Evolutionary conservation across 2,113 vertebrate genomes (phyloP), one percentile per base, ranked within the genome.

Genomic region (Eptesicus fuscus): DNA sequence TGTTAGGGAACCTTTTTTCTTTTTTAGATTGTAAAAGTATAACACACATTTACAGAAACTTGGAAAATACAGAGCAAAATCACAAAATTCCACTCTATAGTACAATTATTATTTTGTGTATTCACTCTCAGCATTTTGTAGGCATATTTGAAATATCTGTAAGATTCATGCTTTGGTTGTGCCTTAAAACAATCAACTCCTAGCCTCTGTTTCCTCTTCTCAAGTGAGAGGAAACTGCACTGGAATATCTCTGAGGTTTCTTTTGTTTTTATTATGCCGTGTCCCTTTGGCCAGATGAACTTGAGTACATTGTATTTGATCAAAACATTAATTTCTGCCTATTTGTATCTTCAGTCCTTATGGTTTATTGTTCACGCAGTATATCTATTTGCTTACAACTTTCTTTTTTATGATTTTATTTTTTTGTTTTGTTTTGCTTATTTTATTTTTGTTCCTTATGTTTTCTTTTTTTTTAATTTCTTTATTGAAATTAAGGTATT

Each of bases 61-160:
- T 88, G 20, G 42, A 79, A 56, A 70, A 94, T 61, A 61, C 7
- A 82, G 44, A 59, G 80, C 2, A 53, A 85, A 86, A 35, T 80
- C 9, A 67, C 44, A 67, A 28, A 86, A 76, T 35, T 53, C 7
- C 40, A 20, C n/a, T 79, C 16, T 10, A 5, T 37, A 30, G 42
- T 63, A n/a, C 37, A 76, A 51, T 83, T 78, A 47, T 63, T 69
- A 56, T 47, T 82, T 90, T 87, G 40, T 74, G 8, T 65, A 9
- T 51, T 78, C 42, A 13, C 17, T 71, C 13, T 70, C 20, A 42
- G 25, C 10, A 88, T 53, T 90, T 88, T 90, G 7, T 9, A 77
- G 76, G 44, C 44, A 82, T 80, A 49, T 47, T n/a, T 82, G 65
- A 89, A 89, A 89, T 77, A 85, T 53, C 49, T 94, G n/a, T 71